A percentile compares a stretch with the other conserved stretches of the same genome.
phyloP scores from a whole-genome alignment of 2,113 vertebrate genomes.

The Stegostoma tigrinum region DNA sequence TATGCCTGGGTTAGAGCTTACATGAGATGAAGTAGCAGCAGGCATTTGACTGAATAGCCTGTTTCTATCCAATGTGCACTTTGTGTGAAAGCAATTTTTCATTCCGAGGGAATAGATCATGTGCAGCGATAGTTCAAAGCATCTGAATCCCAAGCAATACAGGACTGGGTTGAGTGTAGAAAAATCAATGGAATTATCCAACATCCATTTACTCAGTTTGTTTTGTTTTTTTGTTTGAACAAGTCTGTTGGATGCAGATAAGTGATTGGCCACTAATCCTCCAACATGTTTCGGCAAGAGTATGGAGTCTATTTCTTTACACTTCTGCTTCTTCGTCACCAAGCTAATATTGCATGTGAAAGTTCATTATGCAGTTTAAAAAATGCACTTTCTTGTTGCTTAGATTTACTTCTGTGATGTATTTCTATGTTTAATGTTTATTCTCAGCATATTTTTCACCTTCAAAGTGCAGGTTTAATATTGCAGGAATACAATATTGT shows the following conservation, averaged over 20 bases:
- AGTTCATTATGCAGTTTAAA: background rate
- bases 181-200: conserved; percentile 33
- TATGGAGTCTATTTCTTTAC: conserved; percentile 17
- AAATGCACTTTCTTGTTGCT: background rate
- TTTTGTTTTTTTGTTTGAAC: conserved; percentile 29
- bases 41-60: background rate
- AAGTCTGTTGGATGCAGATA: conserved; percentile 31
- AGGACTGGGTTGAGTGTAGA: conserved; percentile 11
- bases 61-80: background rate
- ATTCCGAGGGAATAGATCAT: conserved; percentile 17
- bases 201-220: conserved; percentile 13
- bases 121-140: background rate
- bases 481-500: background rate
- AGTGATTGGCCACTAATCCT: conserved; percentile 35
- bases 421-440: background rate
- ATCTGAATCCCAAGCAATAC: background rate
- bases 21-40: background rate
- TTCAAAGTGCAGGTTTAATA: background rate
- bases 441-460: background rate
- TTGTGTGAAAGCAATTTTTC: conserved; percentile 23
- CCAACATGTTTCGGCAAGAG: background rate
- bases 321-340: background rate
- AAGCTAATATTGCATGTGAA: background rate
- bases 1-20: background rate
- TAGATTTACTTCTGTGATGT: background rate